phyloP scores from a whole-genome alignment of 2,797 vertebrate species.

The Myotis vivesi region DNA sequence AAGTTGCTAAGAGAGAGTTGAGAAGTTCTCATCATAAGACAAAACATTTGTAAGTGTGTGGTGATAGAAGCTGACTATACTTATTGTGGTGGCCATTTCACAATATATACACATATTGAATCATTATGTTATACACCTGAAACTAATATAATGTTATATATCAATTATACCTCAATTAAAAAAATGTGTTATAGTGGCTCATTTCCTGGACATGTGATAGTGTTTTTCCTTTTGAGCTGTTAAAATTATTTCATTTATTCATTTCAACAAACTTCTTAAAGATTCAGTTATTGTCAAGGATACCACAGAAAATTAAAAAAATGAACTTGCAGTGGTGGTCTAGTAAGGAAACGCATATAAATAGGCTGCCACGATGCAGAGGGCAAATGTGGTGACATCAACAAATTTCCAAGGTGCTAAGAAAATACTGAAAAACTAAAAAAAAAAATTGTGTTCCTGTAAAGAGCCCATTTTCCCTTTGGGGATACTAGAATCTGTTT shows the following conservation, averaged over 20 bases:
- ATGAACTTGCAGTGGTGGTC: background rate
- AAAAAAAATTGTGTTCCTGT: background rate
- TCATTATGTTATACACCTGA: background rate
- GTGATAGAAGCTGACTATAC: background rate
- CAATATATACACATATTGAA: background rate
- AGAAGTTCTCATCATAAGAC: background rate
- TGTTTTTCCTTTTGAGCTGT: background rate
- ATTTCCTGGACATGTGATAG: background rate
- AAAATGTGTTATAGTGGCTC: background rate
- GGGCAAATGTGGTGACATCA: accelerated
- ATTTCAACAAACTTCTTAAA: background rate
- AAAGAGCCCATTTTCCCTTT: background rate
- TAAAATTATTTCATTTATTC: background rate
- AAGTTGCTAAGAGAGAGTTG: background rate
- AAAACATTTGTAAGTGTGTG: background rate
- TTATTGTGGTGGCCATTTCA: too few species aligned
- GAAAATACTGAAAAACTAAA: background rate
- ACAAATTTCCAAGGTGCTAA: background rate
- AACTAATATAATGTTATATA: background rate
- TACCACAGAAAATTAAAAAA: background rate
- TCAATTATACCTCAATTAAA: background rate
- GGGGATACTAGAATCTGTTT: background rate
- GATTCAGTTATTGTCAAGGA: background rate
- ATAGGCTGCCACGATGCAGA: background rate
- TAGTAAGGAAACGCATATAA: background rate